A percentile compares a stretch with the other conserved stretches of the same genome.
phyloP scores from a whole-genome alignment of 2,113 vertebrate genomes.

The Verasper variegatus region DNA sequence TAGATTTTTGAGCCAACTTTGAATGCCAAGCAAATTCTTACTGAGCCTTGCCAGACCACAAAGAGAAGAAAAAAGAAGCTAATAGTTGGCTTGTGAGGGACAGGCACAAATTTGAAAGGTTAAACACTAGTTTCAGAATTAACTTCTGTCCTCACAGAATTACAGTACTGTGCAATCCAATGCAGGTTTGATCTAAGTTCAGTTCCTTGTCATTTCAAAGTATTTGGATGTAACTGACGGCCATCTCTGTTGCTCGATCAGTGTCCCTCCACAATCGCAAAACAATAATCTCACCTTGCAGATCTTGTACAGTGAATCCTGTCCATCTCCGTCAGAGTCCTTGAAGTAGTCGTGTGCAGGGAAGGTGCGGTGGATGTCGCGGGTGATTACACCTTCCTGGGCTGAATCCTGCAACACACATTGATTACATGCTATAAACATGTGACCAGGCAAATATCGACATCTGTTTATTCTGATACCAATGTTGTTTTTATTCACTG shows the following conservation, averaged over 20 bases:
- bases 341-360: constrained; percentile 99
- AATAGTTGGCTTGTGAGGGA: constrained; percentile 9
- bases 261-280: background rate
- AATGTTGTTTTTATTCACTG: too few relatives aligned
- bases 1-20: constrained; percentile 33
- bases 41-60: constrained; percentile 29
- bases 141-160: constrained; percentile 22
- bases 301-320: constrained; percentile 98
- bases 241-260: background rate
- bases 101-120: background rate
- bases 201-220: background rate
- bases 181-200: background rate
- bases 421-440: background rate
- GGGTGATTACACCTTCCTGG: constrained; percentile 94
- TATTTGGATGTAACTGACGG: background rate
- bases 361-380: constrained; percentile 97
- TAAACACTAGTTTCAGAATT: constrained; percentile 1
- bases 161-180: background rate
- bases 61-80: background rate
- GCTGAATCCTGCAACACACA: constrained; percentile 88
- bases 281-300: constrained; percentile 88
- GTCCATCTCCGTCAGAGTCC: constrained; percentile 94
- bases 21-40: constrained; percentile 54
- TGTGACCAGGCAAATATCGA: background rate
- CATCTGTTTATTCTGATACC: too few relatives aligned